Evolutionary conservation across 2,888 invertebrate genomes (phyloP).

Genomic region (Ectemnius continuus): DNA sequence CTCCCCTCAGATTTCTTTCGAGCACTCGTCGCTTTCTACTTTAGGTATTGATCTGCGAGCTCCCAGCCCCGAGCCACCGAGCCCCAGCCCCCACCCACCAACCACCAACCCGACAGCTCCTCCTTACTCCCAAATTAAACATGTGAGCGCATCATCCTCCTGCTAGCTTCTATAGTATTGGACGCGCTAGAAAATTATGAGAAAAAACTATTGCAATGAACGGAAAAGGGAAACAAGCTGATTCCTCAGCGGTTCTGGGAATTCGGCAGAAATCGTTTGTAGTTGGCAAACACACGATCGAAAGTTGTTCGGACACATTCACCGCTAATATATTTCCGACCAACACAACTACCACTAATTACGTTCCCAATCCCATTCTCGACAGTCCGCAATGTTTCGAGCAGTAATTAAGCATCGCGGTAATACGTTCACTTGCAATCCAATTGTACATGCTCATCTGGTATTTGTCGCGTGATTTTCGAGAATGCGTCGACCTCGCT

Average conservation of each 20-base stretch:
- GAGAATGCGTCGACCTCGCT: no score
- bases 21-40: background rate
- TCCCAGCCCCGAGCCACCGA: no score
- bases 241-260: background rate
- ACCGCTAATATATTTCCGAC: background rate
- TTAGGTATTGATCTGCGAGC: conserved; percentile 7
- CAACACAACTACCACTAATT: conserved; percentile 9
- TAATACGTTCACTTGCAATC: no score
- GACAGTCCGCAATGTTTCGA: background rate
- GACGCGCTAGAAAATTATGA: no score
- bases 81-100: no score
- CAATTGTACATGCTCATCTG: no score
- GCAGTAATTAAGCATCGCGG: background rate
- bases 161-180: no score
- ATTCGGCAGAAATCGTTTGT: background rate
- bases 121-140: no score
- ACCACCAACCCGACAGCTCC: no score
- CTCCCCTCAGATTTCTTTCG: background rate
- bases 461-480: no score
- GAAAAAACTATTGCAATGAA: no score
- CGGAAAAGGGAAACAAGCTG: background rate
- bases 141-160: no score
- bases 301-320: background rate
- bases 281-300: conserved; percentile 5
- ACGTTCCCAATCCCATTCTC: background rate